Evolutionary conservation across 2,797 vertebrate genomes (phyloP).

Genomic region (Ambastaia sidthimunki): DNA sequence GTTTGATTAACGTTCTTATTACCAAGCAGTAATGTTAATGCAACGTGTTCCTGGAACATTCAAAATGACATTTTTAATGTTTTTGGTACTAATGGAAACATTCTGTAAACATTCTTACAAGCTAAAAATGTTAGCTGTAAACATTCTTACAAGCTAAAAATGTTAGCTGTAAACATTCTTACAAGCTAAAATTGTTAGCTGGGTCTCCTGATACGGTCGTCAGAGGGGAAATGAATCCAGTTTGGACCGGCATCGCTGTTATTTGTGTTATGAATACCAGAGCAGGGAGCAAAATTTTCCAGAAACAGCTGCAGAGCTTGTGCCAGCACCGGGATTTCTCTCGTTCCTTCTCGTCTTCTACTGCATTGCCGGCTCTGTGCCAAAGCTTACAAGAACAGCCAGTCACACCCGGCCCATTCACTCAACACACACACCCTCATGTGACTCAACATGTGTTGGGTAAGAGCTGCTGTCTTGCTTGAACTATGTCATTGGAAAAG

Average conservation of each 20-base stretch:
- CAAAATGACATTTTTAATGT: too few relatives aligned
- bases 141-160: too few relatives aligned
- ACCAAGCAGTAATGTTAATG: background rate
- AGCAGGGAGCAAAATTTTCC: conserved; percentile 90
- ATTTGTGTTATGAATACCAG: conserved; percentile 89
- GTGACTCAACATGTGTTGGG: conserved; percentile 15
- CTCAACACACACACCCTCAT: conserved; percentile 39
- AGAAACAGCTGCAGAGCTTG: conserved; percentile 92
- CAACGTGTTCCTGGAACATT: too few relatives aligned
- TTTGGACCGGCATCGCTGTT: conserved; percentile 70
- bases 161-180: too few relatives aligned
- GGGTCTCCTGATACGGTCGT: background rate
- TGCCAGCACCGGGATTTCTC: conserved; percentile 83
- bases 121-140: too few relatives aligned
- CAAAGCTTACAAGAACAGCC: conserved; percentile 85
- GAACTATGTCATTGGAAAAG: background rate
- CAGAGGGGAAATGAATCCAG: conserved; percentile 57
- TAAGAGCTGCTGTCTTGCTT: background rate
- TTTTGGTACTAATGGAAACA: too few relatives aligned
- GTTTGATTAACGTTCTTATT: background rate
- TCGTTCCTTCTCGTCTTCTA: conserved; percentile 63
- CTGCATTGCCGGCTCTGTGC: conserved; percentile 84
- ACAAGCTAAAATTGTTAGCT: too few relatives aligned
- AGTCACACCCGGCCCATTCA: conserved; percentile 68
- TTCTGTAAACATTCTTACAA: too few relatives aligned